Evolutionary conservation across 1,140 invertebrate genomes (phyloP), one percentile per base, ranked within the genome.

Genomic region (Eulimnadia texana): DNA sequence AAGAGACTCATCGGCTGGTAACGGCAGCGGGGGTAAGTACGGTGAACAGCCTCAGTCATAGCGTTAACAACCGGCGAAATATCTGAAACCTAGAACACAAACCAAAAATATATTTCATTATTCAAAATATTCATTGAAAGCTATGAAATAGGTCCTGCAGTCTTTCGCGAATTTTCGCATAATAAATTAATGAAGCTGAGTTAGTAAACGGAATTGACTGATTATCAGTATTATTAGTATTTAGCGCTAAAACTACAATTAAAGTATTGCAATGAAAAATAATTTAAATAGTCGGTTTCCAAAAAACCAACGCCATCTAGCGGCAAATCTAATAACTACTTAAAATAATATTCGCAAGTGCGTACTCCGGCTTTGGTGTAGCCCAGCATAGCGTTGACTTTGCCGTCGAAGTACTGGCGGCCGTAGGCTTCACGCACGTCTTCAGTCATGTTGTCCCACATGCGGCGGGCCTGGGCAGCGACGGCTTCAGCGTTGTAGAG

Each of bases 321-420:
- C n/a, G n/a, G n/a, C n/a, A n/a, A n/a, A n/a, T n/a, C n/a, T n/a
- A n/a, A n/a, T n/a, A n/a, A n/a, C n/a, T n/a, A n/a, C n/a, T n/a
- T n/a, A n/a, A n/a, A n/a, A n/a, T n/a, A n/a, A n/a, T n/a, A n/a
- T n/a, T n/a, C n/a, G n/a, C n/a, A n/a, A n/a, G n/a, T n/a, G n/a
- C n/a, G n/a, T 72, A 82, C 80, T 63, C 78, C 77, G 64, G 77
- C 79, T 69, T 83, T 80, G 1, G 83, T 85, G 68, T 85, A 88
- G 68, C 85, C 85, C 68, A 86, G 84, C 63, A 88, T 74, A 64
- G 82, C 80, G 28, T 84, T 73, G 69, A 88, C 78, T 63, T 85
- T 84, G 62, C 81, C 78, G 68, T 89, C 86, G 69, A 89, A 90
- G 67, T 88, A 83, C 68, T 87, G 82, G 71, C 88, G 80, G 2